Percentiles rank a stretch among this genome's conserved stretches.
phyloP scores from a whole-genome alignment of 2,888 invertebrate genomes.

The Candidula unifasciata region DNA sequence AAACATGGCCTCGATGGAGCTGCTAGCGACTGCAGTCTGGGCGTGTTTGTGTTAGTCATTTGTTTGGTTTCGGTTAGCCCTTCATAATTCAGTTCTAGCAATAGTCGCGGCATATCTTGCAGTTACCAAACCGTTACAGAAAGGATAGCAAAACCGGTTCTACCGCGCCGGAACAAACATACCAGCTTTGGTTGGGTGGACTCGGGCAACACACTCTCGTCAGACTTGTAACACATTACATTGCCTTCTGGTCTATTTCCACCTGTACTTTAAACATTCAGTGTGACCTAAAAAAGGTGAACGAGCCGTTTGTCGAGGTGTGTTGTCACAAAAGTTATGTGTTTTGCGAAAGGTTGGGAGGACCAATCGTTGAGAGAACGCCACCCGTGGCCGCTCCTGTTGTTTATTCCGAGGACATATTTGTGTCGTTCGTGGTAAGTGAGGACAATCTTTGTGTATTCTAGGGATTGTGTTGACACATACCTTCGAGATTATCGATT shows the following conservation, averaged over 20 bases:
- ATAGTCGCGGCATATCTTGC: not conserved
- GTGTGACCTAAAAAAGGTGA: slow-evolving; percentile 18
- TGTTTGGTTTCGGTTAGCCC: too few species aligned
- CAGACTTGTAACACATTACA: not conserved
- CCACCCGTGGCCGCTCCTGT: not conserved
- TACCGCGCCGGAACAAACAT: slow-evolving; percentile 10
- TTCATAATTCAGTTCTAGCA: too few species aligned
- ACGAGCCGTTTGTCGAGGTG: not conserved
- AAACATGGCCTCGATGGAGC: too few species aligned
- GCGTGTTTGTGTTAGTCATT: too few species aligned
- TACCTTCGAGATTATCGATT: not conserved
- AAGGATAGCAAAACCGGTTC: slow-evolving; percentile 31
- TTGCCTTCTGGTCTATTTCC: slow-evolving; percentile 13
- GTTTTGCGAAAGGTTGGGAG: not conserved
- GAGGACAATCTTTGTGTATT: not conserved
- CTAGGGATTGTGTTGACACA: too few species aligned
- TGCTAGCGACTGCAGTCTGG: too few species aligned
- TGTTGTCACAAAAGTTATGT: slow-evolving; percentile 8
- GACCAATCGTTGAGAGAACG: not conserved
- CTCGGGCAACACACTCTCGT: not conserved
- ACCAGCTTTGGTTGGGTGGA: not conserved
- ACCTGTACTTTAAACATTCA: slow-evolving; percentile 14
- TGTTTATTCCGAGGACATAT: not conserved
- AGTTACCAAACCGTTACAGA: not conserved
- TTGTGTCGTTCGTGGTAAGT: not conserved